phyloP scores from a whole-genome alignment of 2,113 vertebrate genomes.

The Scopus umbretta region DNA sequence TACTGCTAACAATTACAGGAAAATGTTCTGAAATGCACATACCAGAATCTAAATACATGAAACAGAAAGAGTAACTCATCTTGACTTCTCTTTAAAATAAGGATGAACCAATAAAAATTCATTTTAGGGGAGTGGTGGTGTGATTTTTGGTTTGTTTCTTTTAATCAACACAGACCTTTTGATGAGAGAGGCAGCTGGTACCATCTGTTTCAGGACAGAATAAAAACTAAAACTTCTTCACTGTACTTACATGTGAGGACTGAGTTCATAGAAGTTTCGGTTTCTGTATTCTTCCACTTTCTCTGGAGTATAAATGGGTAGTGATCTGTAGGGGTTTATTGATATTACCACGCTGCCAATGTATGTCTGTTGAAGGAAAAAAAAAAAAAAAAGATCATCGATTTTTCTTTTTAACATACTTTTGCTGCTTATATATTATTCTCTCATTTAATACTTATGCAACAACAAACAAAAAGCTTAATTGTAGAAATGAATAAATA shows the following conservation, averaged over 20 bases:
- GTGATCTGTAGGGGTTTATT: constrained; percentile 90
- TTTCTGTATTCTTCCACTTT: constrained; percentile 99
- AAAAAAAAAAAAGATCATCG: background rate
- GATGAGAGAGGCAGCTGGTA: constrained; percentile 59
- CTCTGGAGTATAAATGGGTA: constrained; percentile 93
- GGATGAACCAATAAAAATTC: constrained; percentile 10
- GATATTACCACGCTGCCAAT: constrained; percentile 99
- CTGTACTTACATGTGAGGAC: constrained; percentile 96
- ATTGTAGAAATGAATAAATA: background rate
- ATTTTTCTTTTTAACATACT: background rate
- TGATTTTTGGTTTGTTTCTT: background rate
- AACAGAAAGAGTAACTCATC: background rate
- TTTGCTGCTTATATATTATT: background rate
- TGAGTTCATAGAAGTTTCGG: constrained; percentile 98
- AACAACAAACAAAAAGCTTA: background rate
- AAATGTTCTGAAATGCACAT: background rate
- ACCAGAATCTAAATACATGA: background rate
- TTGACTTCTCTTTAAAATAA: constrained; percentile 10
- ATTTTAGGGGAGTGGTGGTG: background rate
- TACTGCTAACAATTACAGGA: background rate
- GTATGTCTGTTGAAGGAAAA: constrained; percentile 83
- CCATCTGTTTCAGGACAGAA: constrained; percentile 34
- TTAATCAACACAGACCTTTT: background rate
- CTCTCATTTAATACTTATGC: background rate
- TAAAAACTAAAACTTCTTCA: background rate